phyloP scores from a whole-genome alignment of 2,888 invertebrate genomes.

The Cantharis rufa region DNA sequence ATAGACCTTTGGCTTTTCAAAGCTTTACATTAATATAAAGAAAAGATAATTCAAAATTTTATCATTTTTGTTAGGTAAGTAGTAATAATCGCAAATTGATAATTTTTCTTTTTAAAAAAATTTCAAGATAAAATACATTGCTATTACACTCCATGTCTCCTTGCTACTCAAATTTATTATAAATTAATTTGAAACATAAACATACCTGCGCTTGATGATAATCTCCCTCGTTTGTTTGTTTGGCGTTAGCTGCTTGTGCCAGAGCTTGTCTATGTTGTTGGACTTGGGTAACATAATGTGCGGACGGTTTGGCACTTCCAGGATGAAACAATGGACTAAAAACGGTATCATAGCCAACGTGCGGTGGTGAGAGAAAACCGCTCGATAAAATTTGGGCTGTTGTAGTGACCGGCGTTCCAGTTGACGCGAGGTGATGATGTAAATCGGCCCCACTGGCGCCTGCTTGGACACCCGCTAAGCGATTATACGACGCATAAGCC shows the following conservation, averaged over 20 bases:
- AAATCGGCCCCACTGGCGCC: conserved; percentile 70
- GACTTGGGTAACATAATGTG: conserved; percentile 55
- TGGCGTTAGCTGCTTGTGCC: conserved; percentile 54
- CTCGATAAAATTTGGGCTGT: conserved; percentile 71
- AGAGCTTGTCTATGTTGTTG: conserved; percentile 72
- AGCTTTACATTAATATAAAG: not conserved
- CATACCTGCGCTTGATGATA: conserved; percentile 61
- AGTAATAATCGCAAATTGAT: not conserved
- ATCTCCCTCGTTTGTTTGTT: conserved; percentile 47
- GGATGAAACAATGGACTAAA: conserved; percentile 84
- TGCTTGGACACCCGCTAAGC: conserved; percentile 73
- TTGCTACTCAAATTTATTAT: not conserved
- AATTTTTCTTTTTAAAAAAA: not conserved
- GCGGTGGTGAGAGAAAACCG: conserved; percentile 74
- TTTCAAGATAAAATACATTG: not conserved
- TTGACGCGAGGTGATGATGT: conserved; percentile 68
- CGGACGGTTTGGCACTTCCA: conserved; percentile 63
- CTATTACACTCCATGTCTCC: not conserved
- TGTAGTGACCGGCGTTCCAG: conserved; percentile 66
- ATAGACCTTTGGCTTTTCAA: not conserved
- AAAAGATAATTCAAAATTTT: not conserved
- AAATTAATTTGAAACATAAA: not conserved
- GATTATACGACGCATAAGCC: conserved; percentile 81
- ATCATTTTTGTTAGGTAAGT: not conserved
- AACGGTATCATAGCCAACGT: conserved; percentile 80